A percentile compares a stretch with the other conserved stretches of the same genome.
Evolutionary conservation across 2,113 vertebrate genomes (phyloP).

Genomic region (Chionomys nivalis): DNA sequence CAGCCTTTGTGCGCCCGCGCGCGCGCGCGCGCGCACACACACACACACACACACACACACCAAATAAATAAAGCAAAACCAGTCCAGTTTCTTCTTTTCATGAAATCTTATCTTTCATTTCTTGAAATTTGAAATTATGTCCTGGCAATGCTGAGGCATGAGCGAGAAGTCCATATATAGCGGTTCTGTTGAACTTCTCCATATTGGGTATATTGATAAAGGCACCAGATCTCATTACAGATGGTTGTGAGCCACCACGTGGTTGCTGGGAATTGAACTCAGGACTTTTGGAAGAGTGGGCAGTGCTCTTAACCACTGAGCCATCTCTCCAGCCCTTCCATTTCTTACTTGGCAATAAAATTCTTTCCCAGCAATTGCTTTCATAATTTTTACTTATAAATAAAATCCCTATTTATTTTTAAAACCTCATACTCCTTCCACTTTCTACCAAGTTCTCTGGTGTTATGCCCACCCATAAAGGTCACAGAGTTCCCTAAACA

Average conservation of each 20-base stretch:
- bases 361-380: background rate
- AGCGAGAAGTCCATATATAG: no score
- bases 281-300: no score
- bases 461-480: background rate
- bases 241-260: no score
- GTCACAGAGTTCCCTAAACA: background rate
- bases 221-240: no score
- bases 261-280: no score
- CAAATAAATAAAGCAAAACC: background rate
- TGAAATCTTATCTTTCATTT: constrained; percentile 20
- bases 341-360: constrained; percentile 28
- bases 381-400: constrained; percentile 17
- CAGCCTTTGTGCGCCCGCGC: background rate
- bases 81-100: background rate
- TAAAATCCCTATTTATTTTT: background rate
- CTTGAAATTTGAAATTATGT: background rate
- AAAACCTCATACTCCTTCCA: background rate
- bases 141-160: no score
- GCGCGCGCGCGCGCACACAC: background rate
- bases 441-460: background rate
- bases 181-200: no score
- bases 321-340: no score
- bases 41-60: background rate
- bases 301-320: no score
- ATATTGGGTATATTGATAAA: no score